Base-by-base conservation (phyloP, 1,140 invertebrate genomes). In the Drosophila mauritiana region DNA sequence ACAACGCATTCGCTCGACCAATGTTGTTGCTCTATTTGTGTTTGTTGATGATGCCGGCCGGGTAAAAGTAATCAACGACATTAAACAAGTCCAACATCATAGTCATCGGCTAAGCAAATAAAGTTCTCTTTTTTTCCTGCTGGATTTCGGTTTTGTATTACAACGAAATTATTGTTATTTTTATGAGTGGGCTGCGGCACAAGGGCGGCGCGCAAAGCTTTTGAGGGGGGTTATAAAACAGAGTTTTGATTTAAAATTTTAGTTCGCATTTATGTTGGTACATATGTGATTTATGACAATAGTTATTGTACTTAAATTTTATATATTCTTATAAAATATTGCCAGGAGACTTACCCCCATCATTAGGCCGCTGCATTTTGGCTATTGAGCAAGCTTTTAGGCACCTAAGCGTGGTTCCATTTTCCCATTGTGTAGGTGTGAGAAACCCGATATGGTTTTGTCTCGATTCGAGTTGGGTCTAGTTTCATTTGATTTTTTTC, bases 41-140 rank as follows among this genome's bases (percentile, higher is more conserved):
- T 62, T 68, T 81, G 55, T 43, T 64, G 73, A 74, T 79, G 80
- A 45, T 45, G 42, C 42, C 40, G 67, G 42, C 42, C 40, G 67
- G 69, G 64, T 64, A 88, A 83, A 88, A 81, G 79, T 89, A 86
- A 89, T 86, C 84, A 86, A 86, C 79, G 56, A 86, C 84, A 86
- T 86, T 86, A 86, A 86, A 82, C 83, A 88, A 77, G 73, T 65
- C 73, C 69, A 64, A 15, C 58, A 61, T 81, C 56, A 69, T 64
- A 62, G 63, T 74, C 63, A 84, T 75, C 72, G 73, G 65, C 57
- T 69, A 80, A 58, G 82, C 67, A 84, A 84, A 84, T 85, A 84
- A 63, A 59, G 64, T 70, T 52, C 56, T 62, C 57, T 72, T 45
- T 31, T 43, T 42, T 37, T 57, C 54, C 17, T 4, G 57, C 27